A percentile compares a stretch with the other conserved stretches of the same genome.
Evolutionary conservation across 2,113 vertebrate genomes (phyloP).

Genomic region (Leptocoma aspasia): DNA sequence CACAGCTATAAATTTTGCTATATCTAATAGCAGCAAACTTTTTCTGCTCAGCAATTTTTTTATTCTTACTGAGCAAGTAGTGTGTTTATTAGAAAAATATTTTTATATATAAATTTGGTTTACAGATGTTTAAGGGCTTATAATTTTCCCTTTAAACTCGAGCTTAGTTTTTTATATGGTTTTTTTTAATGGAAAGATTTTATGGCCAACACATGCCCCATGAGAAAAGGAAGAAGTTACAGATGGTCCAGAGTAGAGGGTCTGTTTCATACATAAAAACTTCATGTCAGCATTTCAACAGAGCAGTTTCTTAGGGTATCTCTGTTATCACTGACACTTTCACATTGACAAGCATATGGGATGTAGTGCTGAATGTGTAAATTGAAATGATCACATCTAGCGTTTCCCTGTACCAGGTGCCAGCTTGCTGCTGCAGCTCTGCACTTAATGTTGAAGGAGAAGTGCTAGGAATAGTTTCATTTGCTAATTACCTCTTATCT

Average conservation of each 20-base stretch:
- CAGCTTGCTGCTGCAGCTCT: slow-evolving; percentile 68
- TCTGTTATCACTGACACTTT: slow-evolving; percentile 78
- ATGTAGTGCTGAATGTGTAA: slow-evolving; percentile 80
- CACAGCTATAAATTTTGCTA: neutral
- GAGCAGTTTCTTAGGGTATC: slow-evolving; percentile 72
- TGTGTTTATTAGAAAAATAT: neutral
- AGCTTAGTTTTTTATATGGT: neutral
- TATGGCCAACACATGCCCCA: slow-evolving; percentile 36
- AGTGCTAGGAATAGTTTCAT: slow-evolving; percentile 69
- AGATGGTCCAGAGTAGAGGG: slow-evolving; percentile 66
- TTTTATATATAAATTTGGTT: neutral
- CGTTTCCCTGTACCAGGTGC: slow-evolving; percentile 76
- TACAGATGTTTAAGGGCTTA: slow-evolving; percentile 7
- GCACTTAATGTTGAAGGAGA: slow-evolving; percentile 56
- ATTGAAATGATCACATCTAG: slow-evolving; percentile 79
- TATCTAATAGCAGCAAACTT: neutral
- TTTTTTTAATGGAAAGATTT: slow-evolving; percentile 36
- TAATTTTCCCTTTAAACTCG: neutral
- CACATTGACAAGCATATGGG: slow-evolving; percentile 79
- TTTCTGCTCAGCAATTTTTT: slow-evolving; percentile 20
- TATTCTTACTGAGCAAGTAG: slow-evolving; percentile 1
- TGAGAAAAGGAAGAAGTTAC: slow-evolving; percentile 49
- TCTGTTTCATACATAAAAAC: slow-evolving; percentile 67
- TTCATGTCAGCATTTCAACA: slow-evolving; percentile 74
- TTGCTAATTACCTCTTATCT: slow-evolving; percentile 72